Evolutionary conservation across 2,797 vertebrate genomes (phyloP).

Genomic region (Hypotaenidia okinawae): DNA sequence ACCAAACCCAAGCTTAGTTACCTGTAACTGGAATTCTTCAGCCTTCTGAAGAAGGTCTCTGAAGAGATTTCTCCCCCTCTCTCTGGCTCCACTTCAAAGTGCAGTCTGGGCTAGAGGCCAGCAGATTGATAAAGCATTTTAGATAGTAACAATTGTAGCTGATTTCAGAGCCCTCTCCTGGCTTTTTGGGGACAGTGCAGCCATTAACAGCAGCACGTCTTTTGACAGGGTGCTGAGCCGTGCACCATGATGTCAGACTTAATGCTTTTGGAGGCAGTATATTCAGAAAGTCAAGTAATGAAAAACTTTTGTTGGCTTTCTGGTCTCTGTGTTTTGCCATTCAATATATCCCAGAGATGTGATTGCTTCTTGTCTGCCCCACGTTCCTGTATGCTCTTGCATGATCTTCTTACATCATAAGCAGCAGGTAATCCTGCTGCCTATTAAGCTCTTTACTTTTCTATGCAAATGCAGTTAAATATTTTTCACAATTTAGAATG

Average conservation of each 20-base stretch:
- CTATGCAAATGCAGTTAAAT: background rate
- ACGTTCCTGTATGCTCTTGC: background rate
- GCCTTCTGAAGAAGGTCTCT: background rate
- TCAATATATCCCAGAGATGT: background rate
- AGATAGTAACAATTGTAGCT: background rate
- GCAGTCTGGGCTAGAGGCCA: conserved; percentile 35
- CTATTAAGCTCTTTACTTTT: background rate
- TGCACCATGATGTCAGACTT: conserved; percentile 65
- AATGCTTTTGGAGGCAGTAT: conserved; percentile 20
- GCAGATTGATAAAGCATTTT: conserved; percentile 9
- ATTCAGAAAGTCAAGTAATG: conserved; percentile 4
- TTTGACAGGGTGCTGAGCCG: conserved; percentile 28
- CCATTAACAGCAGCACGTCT: background rate
- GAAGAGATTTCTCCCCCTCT: background rate
- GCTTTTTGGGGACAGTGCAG: background rate
- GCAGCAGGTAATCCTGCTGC: background rate
- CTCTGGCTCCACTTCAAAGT: conserved; percentile 32
- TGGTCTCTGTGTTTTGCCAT: background rate
- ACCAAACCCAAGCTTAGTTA: background rate
- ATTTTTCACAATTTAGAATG: background rate
- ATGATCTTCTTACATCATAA: background rate
- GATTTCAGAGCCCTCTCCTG: conserved; percentile 50
- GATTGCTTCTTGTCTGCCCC: background rate
- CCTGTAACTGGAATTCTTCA: conserved; percentile 9
- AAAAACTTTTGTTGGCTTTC: conserved; percentile 15